Percentiles rank a stretch among this genome's conserved stretches.
phyloP scores from a whole-genome alignment of 2,113 vertebrate species.

The Machaerirhynchus nigripectus region DNA sequence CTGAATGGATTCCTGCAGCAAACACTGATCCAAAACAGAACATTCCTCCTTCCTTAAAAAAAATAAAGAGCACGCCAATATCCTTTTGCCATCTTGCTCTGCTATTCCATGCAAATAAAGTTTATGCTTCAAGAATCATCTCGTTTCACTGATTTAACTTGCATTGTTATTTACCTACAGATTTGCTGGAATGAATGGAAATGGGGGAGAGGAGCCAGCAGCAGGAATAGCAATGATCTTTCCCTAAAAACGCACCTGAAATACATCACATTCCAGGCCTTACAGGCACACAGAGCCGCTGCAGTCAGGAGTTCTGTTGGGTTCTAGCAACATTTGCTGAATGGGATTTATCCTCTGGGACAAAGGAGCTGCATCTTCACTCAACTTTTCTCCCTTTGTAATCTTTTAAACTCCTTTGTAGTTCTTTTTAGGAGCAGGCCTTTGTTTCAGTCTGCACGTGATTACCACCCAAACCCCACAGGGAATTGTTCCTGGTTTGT shows the following conservation, averaged over 20 bases:
- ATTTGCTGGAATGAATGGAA: not conserved
- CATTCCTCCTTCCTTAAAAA: not conserved
- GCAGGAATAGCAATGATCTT: rapidly evolving
- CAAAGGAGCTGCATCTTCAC: not conserved
- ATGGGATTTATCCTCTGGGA: not conserved
- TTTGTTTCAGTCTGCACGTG: not conserved
- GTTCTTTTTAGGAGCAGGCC: not conserved
- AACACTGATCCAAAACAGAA: not conserved
- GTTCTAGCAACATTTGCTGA: not conserved
- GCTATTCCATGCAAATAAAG: not conserved
- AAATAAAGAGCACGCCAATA: rapidly evolving
- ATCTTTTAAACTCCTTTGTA: not conserved
- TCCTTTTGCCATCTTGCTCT: not conserved
- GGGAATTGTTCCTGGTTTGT: not conserved
- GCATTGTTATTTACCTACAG: not conserved
- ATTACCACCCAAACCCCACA: not conserved
- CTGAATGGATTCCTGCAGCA: not conserved
- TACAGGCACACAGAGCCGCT: not conserved
- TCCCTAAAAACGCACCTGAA: not conserved
- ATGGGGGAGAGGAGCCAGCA: not conserved
- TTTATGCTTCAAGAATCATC: not conserved
- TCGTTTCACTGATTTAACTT: not conserved
- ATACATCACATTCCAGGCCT: not conserved
- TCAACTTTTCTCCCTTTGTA: not conserved
- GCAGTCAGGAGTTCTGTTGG: not conserved